Evolutionary conservation across 2,797 vertebrate species (phyloP).

Genomic region (Crenuchus spilurus): DNA sequence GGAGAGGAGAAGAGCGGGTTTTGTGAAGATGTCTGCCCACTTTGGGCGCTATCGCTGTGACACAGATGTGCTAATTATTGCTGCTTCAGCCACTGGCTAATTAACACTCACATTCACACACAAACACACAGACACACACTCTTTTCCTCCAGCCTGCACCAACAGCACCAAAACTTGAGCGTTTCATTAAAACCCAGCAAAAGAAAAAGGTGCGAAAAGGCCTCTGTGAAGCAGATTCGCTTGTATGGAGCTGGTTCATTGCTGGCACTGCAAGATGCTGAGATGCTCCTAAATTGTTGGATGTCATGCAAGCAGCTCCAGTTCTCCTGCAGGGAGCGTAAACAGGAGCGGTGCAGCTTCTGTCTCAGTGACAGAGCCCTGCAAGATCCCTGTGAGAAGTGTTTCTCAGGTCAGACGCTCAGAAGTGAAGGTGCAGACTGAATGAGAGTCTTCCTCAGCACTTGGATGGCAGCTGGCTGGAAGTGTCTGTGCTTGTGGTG

Average conservation of each 20-base stretch:
- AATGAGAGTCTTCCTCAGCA: no score
- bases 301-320: background rate
- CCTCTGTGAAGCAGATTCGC: background rate
- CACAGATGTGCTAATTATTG: constrained; percentile 72
- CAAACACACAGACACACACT: constrained; percentile 5
- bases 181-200: background rate
- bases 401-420: background rate
- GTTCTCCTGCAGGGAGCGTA: background rate
- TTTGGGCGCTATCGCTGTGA: constrained; percentile 61
- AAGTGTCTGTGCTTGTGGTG: background rate
- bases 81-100: constrained; percentile 56
- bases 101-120: constrained; percentile 23
- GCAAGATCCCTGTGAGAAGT: background rate
- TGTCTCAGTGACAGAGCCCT: background rate
- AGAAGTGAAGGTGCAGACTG: background rate
- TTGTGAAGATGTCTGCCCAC: constrained; percentile 40
- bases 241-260: no score
- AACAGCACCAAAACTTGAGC: constrained; percentile 8
- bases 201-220: background rate
- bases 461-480: background rate
- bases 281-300: background rate
- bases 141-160: background rate
- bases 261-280: no score
- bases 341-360: background rate
- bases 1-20: constrained; percentile 28